Percentiles rank a stretch among this genome's conserved stretches.
phyloP scores from a whole-genome alignment of 2,797 vertebrate genomes.

The Pogoniulus pusillus region DNA sequence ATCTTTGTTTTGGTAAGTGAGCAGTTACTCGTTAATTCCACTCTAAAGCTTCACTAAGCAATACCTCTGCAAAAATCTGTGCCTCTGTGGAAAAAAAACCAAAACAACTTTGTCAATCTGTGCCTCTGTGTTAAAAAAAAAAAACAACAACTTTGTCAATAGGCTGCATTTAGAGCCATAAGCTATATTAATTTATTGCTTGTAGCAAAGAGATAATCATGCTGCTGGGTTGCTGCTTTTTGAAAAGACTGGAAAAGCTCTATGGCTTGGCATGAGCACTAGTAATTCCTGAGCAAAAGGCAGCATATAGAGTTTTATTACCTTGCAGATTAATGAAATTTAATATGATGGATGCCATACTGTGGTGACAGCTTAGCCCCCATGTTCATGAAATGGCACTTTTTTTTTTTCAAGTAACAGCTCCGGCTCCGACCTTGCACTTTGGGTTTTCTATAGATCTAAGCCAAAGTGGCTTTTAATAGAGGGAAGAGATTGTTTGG shows the following conservation, averaged over 20 bases:
- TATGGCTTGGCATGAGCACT: background rate
- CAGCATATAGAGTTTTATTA: conserved; percentile 10
- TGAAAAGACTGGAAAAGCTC: background rate
- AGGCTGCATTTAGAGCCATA: background rate
- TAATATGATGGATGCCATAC: background rate
- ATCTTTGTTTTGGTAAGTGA: background rate
- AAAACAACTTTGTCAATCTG: background rate
- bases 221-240: background rate
- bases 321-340: conserved; percentile 41
- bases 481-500: conserved; percentile 48
- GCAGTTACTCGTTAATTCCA: background rate
- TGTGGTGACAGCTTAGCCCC: background rate
- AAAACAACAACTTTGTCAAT: background rate
- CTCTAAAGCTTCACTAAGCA: background rate
- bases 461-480: conserved; percentile 66
- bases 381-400: background rate
- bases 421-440: background rate
- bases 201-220: background rate
- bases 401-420: conserved; percentile 31
- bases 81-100: background rate
- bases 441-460: conserved; percentile 23
- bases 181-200: background rate
- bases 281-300: background rate
- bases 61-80: background rate
- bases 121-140: background rate